Conservation (phyloP, 2,113 vertebrate genomes). For the Zosterops pallidus region DNA sequence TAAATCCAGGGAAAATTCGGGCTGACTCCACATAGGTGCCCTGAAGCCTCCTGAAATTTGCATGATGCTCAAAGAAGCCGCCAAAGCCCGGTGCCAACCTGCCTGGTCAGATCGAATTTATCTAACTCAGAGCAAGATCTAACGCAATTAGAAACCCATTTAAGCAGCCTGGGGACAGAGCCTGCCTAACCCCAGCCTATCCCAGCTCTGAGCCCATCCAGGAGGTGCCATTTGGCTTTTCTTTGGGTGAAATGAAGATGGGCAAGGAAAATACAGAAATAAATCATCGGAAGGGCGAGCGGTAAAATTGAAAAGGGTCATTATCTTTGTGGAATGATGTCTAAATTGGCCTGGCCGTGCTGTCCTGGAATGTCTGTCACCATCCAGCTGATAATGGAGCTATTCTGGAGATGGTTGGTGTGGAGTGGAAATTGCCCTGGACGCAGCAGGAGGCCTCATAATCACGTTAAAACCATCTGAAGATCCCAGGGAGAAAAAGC, state of each 20-base stretch:
- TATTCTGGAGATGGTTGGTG: neutral
- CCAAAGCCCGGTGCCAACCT: slow-evolving; percentile 57
- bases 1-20: slow-evolving; percentile 48
- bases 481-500: slow-evolving; percentile 27
- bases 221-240: slow-evolving; percentile 43
- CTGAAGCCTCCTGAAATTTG: slow-evolving; percentile 57
- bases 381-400: slow-evolving; percentile 34
- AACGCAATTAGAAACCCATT: slow-evolving; percentile 61
- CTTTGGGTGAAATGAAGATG: slow-evolving; percentile 34
- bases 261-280: slow-evolving; percentile 29
- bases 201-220: slow-evolving; percentile 30
- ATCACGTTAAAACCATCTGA: slow-evolving; percentile 34
- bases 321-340: slow-evolving; percentile 32
- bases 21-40: slow-evolving; percentile 53
- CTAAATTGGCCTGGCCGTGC: neutral
- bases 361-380: slow-evolving; percentile 35
- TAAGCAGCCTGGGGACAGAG: slow-evolving; percentile 46
- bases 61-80: slow-evolving; percentile 54
- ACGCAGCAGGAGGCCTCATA: slow-evolving; percentile 26
- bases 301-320: slow-evolving; percentile 27
- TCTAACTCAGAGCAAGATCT: slow-evolving; percentile 53
- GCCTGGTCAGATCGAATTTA: slow-evolving; percentile 60
- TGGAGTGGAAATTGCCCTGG: neutral
- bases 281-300: neutral
- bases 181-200: slow-evolving; percentile 32